Evolutionary conservation across 2,888 invertebrate species (phyloP), one percentile per base, ranked within the genome.

Genomic region (Cryptocheilus praepositus): DNA sequence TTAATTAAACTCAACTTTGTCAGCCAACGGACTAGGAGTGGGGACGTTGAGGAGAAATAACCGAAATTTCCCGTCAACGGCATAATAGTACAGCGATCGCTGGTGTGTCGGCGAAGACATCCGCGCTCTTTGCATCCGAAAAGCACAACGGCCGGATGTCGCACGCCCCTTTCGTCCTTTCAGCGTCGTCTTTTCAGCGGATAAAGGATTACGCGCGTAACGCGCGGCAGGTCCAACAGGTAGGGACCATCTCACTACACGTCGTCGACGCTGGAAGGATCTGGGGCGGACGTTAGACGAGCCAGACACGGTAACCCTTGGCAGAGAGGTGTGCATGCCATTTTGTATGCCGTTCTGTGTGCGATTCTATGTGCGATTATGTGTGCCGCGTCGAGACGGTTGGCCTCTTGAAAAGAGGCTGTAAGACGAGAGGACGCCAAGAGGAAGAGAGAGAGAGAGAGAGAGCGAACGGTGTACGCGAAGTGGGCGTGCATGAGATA

Each of bases 401-500:
- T 68, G 64, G 65, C 54, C 71, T 59, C 77, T 73, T 77, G 71
- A 66, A 61, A 67, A 56, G 53, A 44, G 59, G 57, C 64, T 65
- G 72, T 68, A 76, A 76, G 65, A 70, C 68, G 74, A 77, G 80
- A 74, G 71, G 70, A 64, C 66, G 21, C 64, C 5, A 57, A 59
- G 61, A 28, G 18, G 18, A 11, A 44, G 44, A 43, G 18, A 56
- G 13, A 45, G 21, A 57, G 21, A 19, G 15, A 44, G 1, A 18
- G 22, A 57, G 21, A 44, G 1, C 3, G 5, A 19, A 21, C n/a
- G 16, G 18, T 11, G 3, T 18, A 49, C 18, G 18, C 5, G 49
- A 49, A 49, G 79, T 81, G 77, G 83, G 83, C 83, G 83, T 81
- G 82, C 70, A 77, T 72, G 71, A 73, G 74, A 81, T 36, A 36